Evolutionary conservation across 2,113 vertebrate genomes (phyloP).

Genomic region (Clarias magur): DNA sequence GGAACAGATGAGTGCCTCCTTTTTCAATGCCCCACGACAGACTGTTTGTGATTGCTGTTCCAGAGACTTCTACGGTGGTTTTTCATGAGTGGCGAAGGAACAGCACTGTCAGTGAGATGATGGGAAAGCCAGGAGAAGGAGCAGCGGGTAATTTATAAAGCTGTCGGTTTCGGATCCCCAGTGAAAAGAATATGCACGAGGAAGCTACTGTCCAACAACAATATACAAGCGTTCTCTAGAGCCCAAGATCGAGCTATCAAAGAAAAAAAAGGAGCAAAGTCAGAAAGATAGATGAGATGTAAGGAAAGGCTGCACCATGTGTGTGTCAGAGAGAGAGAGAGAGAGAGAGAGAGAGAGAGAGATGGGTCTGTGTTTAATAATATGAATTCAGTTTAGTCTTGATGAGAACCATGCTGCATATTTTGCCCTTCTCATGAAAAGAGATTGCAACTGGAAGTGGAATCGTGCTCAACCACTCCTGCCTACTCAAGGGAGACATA

Average conservation of each 20-base stretch:
- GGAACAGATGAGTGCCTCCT: not conserved
- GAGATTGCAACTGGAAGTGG: not conserved
- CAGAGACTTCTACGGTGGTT: conserved; percentile 24
- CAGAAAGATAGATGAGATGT: conserved; percentile 33
- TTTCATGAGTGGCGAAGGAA: conserved; percentile 17
- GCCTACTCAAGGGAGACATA: not conserved
- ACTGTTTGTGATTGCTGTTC: conserved; percentile 26
- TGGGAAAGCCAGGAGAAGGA: conserved; percentile 51
- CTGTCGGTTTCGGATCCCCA: conserved; percentile 35
- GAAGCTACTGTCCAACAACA: conserved; percentile 38
- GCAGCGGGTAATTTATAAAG: conserved; percentile 43
- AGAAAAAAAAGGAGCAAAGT: conserved; percentile 10
- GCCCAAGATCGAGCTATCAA: conserved; percentile 39
- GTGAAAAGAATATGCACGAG: conserved; percentile 37
- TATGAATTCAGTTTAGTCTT: conserved; percentile 13
- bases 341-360: conserved; percentile 4
- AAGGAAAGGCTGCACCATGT: conserved; percentile 2
- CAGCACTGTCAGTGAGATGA: conserved; percentile 34
- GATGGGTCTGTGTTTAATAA: conserved; percentile 40
- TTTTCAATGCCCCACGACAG: conserved; percentile 2
- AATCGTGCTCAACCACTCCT: not conserved
- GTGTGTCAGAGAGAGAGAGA: not conserved
- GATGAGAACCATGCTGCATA: conserved; percentile 31
- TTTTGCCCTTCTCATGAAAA: conserved; percentile 1
- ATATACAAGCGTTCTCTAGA: conserved; percentile 31